Evolutionary conservation across 2,888 invertebrate genomes (phyloP).

Genomic region (Myathropa florea): DNA sequence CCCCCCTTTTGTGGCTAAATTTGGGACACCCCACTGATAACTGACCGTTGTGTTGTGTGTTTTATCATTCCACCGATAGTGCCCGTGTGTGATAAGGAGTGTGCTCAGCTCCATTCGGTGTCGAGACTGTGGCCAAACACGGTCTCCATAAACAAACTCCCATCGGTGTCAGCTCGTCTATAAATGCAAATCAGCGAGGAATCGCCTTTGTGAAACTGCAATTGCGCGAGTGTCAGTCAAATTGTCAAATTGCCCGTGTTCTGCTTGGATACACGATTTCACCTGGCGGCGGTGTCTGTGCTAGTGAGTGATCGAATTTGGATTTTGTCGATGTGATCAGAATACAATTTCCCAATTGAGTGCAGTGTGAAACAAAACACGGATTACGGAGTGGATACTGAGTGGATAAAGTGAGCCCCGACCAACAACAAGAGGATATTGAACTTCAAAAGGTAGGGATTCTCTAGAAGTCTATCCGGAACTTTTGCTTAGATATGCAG

Average conservation of each 20-base stretch:
- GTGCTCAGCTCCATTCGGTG: background rate
- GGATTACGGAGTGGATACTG: slow-evolving; percentile 18
- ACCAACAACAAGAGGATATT: slow-evolving; percentile 30
- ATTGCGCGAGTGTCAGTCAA: slow-evolving; percentile 7
- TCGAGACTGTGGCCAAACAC: background rate
- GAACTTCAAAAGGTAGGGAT: slow-evolving; percentile 38
- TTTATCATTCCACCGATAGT: slow-evolving; percentile 39
- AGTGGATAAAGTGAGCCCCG: slow-evolving; percentile 22
- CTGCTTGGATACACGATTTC: background rate
- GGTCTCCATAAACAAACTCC: slow-evolving; percentile 4
- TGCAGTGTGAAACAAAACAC: slow-evolving; percentile 3
- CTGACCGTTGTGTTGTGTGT: background rate
- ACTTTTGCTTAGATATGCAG: background rate
- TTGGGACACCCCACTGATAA: slow-evolving; percentile 37
- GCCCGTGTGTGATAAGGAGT: slow-evolving; percentile 30
- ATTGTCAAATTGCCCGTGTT: slow-evolving; percentile 24
- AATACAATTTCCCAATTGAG: slow-evolving; percentile 28
- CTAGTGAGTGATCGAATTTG: slow-evolving; percentile 25
- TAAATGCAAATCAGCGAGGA: slow-evolving; percentile 14
- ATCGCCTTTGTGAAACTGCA: slow-evolving; percentile 7
- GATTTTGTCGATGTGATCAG: slow-evolving; percentile 31
- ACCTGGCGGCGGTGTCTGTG: background rate
- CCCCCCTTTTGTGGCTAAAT: slow-evolving; percentile 16
- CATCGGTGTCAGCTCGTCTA: slow-evolving; percentile 9
- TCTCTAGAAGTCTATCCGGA: background rate